These are phyloP conservation scores for Drosophila bunnanda DNA, from an alignment of 2,888 invertebrate genomes.

Conservation along the genomic window DNA sequence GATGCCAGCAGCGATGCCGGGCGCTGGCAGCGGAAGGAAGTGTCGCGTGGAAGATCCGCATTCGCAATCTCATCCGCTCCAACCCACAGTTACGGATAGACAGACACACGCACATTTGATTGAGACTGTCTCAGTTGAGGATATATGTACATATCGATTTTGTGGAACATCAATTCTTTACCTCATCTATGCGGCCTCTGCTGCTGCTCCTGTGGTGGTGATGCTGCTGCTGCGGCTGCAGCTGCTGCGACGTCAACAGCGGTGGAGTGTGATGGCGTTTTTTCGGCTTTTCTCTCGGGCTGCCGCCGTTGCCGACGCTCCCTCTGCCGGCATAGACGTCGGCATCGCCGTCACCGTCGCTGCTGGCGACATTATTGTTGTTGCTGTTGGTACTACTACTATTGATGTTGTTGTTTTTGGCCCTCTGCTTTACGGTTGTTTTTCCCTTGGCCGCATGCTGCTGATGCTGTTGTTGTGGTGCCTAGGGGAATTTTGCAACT, in stretches of 20 bases:
- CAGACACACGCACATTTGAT: constrained; percentile 7
- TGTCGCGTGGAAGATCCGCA: constrained; percentile 8
- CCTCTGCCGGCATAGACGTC: constrained; percentile 55
- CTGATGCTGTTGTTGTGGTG: constrained; percentile 60
- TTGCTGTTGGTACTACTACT: constrained; percentile 15
- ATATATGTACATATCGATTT: constrained; percentile 8
- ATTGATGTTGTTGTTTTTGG: constrained; percentile 29
- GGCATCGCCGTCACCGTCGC: constrained; percentile 37
- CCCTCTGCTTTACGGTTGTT: constrained; percentile 37
- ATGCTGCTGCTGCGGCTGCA: constrained; percentile 56
- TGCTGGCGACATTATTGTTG: constrained; percentile 18
- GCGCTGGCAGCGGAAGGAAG: constrained; percentile 9
- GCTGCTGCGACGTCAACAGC: constrained; percentile 53
- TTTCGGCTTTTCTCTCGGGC: constrained; percentile 18
- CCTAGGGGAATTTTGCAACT: constrained; percentile 85
- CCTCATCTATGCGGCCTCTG: constrained; percentile 34
- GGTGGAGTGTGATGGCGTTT: constrained; percentile 47
- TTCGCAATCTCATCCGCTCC: constrained; percentile 23
- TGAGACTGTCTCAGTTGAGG: constrained; percentile 8
- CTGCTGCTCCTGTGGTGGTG: constrained; percentile 47
- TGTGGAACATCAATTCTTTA: constrained; percentile 28
- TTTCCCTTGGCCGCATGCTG: constrained; percentile 17
- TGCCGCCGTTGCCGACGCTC: constrained; percentile 26
- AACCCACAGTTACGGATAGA: constrained; percentile 10
- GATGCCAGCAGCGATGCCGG: constrained; percentile 5